Base-by-base conservation (phyloP, 37 sponge, comb jelly and placozoan species). In the Cladorhizidae sp. region DNA sequence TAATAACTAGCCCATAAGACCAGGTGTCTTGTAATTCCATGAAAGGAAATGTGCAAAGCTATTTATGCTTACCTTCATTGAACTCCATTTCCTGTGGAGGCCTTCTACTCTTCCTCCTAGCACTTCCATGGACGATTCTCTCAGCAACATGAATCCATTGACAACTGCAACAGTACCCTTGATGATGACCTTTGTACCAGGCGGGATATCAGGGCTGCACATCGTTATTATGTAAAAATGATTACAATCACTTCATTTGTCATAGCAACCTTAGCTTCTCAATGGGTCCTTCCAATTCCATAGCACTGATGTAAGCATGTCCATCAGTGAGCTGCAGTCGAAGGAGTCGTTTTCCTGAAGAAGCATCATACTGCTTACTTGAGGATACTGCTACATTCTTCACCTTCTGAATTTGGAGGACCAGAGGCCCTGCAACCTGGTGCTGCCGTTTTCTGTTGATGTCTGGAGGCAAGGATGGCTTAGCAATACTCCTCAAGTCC, bases 181-280 rank as follows among this genome's bases (percentile, higher is more conserved):
- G 1, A 93, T 75, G 63, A 25, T 72, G 43, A 93, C 41, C 73
- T 93, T 93, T 35, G 94, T 93, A 40, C 94, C 94, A 26, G 94
- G 91, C 40, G 83, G 81, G 23, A 57, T 75, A 26, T 69, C 64
- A 20, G 81, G 69, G 36, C 90, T 90, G 61, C 0, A n/a, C n/a
- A 23, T 59, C 49, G 56, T 3, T 12, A 67, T 55, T 36, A 75
- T 75, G 43, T 28, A 25, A 49, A 26, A 28, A 40, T 15, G 40
- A n/a, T n/a, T 3, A 63, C 14, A 64, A 63, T 40, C 28, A 26
- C 29, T n/a, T 32, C 35, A 74, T 57, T 6, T 45, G 8, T 12
- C 8, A 14, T 31, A 36, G 57, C 22, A 29, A 92, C 85, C 77
- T 84, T 14, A 87, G 62, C 33, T 71, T 81, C 0, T 18, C 14